Percentiles rank a stretch among this genome's conserved stretches.
Evolutionary conservation across 2,797 vertebrate species (phyloP).

Genomic region (Coluber constrictor): DNA sequence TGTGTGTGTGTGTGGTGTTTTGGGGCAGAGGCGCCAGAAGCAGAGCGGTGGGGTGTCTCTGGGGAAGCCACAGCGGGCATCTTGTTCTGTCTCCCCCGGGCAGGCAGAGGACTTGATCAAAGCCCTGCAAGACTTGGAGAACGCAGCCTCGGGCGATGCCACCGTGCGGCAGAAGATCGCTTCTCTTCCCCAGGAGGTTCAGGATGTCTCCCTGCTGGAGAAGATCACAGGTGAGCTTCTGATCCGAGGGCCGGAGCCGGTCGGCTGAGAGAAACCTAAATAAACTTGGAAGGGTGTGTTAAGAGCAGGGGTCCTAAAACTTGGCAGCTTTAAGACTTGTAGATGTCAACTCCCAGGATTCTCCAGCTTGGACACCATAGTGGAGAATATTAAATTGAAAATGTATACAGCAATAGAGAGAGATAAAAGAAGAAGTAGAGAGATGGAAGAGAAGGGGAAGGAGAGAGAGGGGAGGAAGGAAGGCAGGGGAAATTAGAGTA

Average conservation of each 20-base stretch:
- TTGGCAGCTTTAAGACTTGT: no score
- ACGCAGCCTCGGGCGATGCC: conserved; percentile 94
- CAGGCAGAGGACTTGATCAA: conserved; percentile 97
- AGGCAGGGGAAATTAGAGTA: no score
- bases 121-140: conserved; percentile 94
- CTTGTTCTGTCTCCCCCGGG: conserved; percentile 15
- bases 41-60: rapidly evolving
- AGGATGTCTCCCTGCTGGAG: conserved; percentile 94
- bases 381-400: no score
- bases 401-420: no score
- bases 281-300: no score
- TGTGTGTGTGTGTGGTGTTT: no score
- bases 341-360: no score
- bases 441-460: no score
- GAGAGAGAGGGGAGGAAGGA: no score
- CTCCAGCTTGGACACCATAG: no score
- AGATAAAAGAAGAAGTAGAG: no score
- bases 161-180: conserved; percentile 96
- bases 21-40: neutral
- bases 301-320: no score
- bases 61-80: rapidly evolving
- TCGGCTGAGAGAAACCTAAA: neutral
- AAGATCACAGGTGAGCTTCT: conserved; percentile 88
- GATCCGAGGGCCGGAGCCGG: neutral
- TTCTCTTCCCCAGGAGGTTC: conserved; percentile 95